A percentile compares a stretch with the other conserved stretches of the same genome.
Evolutionary conservation across 2,888 invertebrate genomes (phyloP).

Genomic region (Euproctis similis): DNA sequence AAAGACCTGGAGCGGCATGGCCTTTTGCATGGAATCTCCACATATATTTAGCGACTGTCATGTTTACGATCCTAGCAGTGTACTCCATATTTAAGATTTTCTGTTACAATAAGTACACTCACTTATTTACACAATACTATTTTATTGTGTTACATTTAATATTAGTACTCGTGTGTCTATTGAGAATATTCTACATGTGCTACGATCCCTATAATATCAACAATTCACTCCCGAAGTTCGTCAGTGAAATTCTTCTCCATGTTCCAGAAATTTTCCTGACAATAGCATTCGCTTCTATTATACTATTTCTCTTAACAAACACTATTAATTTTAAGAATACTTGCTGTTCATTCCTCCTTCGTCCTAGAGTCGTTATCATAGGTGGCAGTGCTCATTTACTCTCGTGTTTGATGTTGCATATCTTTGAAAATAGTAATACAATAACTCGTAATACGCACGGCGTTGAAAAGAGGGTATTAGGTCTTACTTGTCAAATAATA

Average conservation of each 20-base stretch:
- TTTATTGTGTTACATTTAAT: conserved; percentile 90
- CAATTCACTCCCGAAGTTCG: conserved; percentile 83
- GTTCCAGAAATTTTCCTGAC: conserved; percentile 91
- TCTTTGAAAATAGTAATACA: conserved; percentile 79
- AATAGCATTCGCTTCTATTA: conserved; percentile 91
- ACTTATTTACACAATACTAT: conserved; percentile 90
- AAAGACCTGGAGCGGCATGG: conserved; percentile 79
- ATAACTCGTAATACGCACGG: conserved; percentile 60
- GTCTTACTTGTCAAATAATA: conserved; percentile 87
- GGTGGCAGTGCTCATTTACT: conserved; percentile 87
- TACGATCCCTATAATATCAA: conserved; percentile 95
- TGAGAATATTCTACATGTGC: conserved; percentile 90
- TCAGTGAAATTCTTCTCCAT: conserved; percentile 88
- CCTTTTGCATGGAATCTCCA: conserved; percentile 94
- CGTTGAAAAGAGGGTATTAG: conserved; percentile 78
- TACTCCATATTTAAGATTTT: conserved; percentile 91
- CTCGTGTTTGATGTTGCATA: conserved; percentile 88
- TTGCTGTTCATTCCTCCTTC: conserved; percentile 81
- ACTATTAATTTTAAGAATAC: conserved; percentile 84
- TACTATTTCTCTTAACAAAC: conserved; percentile 88
- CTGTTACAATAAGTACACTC: conserved; percentile 89
- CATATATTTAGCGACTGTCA: conserved; percentile 89
- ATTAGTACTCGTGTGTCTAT: conserved; percentile 86
- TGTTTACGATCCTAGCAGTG: conserved; percentile 88
- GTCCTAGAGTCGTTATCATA: conserved; percentile 85